A percentile compares a stretch with the other conserved stretches of the same genome.
These are phyloP conservation scores for Geothlypis trichas DNA, from an alignment of 2,113 vertebrate genomes.

Conservation along the genomic window DNA sequence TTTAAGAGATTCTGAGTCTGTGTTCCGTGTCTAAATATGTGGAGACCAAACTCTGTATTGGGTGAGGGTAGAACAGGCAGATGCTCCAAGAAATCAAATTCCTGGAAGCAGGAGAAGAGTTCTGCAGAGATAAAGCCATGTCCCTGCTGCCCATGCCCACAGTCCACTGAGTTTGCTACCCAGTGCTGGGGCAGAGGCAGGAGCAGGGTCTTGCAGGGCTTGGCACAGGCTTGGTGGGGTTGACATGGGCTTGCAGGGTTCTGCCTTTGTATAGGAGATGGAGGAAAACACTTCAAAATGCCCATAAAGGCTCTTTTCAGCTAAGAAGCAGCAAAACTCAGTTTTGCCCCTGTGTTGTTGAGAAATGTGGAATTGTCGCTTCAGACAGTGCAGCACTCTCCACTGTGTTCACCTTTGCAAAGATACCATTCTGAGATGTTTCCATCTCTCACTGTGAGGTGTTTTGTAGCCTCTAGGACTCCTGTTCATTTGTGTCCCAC, in stretches of 20 bases:
- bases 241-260: background rate
- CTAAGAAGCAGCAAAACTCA: background rate
- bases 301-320: background rate
- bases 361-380: background rate
- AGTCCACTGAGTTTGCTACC: background rate
- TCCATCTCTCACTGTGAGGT: background rate
- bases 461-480: background rate
- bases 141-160: background rate
- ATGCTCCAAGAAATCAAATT: background rate
- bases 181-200: background rate
- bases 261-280: background rate
- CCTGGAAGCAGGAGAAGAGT: background rate
- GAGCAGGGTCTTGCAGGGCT: background rate
- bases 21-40: background rate
- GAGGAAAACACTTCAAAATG: background rate
- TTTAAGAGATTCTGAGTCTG: background rate
- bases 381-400: background rate
- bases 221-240: background rate
- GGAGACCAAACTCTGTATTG: background rate
- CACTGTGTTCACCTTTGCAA: background rate
- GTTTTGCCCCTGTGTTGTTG: fast-evolving
- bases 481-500: background rate
- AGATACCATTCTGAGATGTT: background rate
- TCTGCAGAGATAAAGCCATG: background rate
- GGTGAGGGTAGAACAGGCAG: background rate